Conservation (phyloP, 1,140 invertebrate genomes). For the Heliconius melpomene region DNA sequence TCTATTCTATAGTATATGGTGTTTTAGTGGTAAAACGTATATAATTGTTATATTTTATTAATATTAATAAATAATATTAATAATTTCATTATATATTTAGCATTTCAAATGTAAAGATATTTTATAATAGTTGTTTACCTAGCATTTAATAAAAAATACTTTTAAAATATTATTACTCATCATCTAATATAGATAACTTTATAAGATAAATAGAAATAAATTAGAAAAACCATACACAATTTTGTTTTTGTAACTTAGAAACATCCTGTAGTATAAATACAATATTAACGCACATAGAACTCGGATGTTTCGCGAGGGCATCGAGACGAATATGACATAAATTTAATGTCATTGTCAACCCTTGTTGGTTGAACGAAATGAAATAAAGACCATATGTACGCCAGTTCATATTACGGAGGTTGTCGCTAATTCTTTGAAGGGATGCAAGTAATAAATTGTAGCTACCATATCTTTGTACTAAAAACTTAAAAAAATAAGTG, state of each 20-base stretch:
- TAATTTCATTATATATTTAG: too few relatives aligned
- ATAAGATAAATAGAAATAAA: too few relatives aligned
- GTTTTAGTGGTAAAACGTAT: not conserved
- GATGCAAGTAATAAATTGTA: slow-evolving; percentile 38
- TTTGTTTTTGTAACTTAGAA: slow-evolving; percentile 16
- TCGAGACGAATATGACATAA: slow-evolving; percentile 75
- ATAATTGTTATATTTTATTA: not conserved
- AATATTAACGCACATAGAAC: slow-evolving; percentile 73
- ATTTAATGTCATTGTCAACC: slow-evolving; percentile 75
- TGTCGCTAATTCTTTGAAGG: slow-evolving; percentile 63
- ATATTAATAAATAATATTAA: not conserved
- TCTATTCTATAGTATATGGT: not conserved
- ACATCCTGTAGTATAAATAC: slow-evolving; percentile 63
- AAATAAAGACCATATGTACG: slow-evolving; percentile 77
- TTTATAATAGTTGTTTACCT: too few relatives aligned
- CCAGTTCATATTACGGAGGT: slow-evolving; percentile 69
- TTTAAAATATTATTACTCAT: too few relatives aligned
- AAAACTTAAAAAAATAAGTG: not conserved
- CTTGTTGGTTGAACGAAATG: slow-evolving; percentile 66
- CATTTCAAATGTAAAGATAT: too few relatives aligned
- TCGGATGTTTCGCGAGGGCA: slow-evolving; percentile 60
- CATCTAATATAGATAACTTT: not conserved
- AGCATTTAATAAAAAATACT: too few relatives aligned
- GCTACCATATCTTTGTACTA: slow-evolving; percentile 20
- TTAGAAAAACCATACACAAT: slow-evolving; percentile 35